phyloP scores from a whole-genome alignment of 2,888 invertebrate species.

The Trachelus stipa region DNA sequence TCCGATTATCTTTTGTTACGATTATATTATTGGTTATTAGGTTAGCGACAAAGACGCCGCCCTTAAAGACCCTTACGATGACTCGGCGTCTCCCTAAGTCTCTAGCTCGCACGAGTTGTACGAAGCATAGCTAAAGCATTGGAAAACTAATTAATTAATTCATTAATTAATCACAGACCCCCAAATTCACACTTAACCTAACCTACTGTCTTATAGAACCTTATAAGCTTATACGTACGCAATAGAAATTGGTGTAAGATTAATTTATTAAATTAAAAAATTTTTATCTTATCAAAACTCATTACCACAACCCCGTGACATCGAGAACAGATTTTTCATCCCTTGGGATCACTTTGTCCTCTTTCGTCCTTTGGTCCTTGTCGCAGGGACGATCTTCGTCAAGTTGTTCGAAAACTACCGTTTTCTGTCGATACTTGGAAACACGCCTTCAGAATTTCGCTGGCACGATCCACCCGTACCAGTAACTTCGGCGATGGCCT shows the following conservation, averaged over 20 bases:
- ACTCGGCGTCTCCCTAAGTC: neutral
- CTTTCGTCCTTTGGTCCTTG: neutral
- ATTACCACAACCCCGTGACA: neutral
- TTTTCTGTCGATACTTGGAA: slow-evolving; percentile 22
- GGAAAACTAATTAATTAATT: neutral
- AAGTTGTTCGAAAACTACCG: slow-evolving; percentile 16
- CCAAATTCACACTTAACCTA: neutral
- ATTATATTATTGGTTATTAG: slow-evolving; percentile 37
- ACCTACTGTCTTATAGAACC: neutral
- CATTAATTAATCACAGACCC: neutral
- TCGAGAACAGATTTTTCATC: neutral
- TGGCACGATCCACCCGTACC: neutral
- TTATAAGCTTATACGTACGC: neutral
- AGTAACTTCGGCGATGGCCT: neutral
- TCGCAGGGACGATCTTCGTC: neutral
- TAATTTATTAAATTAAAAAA: too few species aligned
- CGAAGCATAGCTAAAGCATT: neutral
- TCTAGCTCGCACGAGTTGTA: neutral
- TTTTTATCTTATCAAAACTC: neutral
- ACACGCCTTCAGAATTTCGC: slow-evolving; percentile 16
- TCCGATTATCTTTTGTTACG: slow-evolving; percentile 36
- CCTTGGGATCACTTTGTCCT: neutral
- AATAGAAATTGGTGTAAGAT: too few species aligned
- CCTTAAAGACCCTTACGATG: neutral
- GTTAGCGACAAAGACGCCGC: slow-evolving; percentile 25